Percentiles rank a stretch among this genome's conserved stretches.
Evolutionary conservation across 2,113 vertebrate genomes (phyloP).

Genomic region (Paramormyrops kingsleyae): DNA sequence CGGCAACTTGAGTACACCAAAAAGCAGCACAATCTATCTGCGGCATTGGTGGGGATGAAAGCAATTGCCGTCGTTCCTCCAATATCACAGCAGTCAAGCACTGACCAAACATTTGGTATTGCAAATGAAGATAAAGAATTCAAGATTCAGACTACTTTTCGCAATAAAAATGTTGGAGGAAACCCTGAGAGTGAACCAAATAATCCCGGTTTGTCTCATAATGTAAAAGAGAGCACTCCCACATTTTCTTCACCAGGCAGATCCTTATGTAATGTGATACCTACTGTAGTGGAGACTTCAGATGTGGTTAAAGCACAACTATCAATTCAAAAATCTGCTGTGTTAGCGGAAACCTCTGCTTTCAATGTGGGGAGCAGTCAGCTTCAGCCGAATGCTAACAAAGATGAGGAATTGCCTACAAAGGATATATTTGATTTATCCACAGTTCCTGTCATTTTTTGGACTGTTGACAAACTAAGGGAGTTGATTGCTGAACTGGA

Average conservation of each 20-base stretch:
- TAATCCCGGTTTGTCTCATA: not conserved
- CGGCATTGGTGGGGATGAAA: conserved; percentile 8
- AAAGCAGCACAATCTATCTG: not conserved
- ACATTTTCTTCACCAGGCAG: not conserved
- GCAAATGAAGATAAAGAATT: not conserved
- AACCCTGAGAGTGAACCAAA: not conserved
- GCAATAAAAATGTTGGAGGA: not conserved
- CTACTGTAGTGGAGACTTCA: not conserved
- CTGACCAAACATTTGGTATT: not conserved
- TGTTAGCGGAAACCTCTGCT: not conserved
- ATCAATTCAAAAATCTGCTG: not conserved
- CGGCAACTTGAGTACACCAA: not conserved
- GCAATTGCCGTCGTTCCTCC: conserved; percentile 38
- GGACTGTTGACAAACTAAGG: conserved; percentile 13
- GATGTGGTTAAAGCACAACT: not conserved
- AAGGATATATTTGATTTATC: conserved; percentile 14
- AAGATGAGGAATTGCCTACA: not conserved
- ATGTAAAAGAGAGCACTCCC: not conserved
- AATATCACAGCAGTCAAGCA: conserved; percentile 26
- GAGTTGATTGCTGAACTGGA: conserved; percentile 20
- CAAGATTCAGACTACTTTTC: conserved; percentile 17
- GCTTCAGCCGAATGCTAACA: not conserved
- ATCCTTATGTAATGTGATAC: not conserved
- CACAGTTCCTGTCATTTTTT: conserved; percentile 7
- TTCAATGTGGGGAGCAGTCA: not conserved